Evolutionary conservation across 2,113 vertebrate species (phyloP), one percentile per base, ranked within the genome.

Genomic region (Hyperoodon ampullatus): DNA sequence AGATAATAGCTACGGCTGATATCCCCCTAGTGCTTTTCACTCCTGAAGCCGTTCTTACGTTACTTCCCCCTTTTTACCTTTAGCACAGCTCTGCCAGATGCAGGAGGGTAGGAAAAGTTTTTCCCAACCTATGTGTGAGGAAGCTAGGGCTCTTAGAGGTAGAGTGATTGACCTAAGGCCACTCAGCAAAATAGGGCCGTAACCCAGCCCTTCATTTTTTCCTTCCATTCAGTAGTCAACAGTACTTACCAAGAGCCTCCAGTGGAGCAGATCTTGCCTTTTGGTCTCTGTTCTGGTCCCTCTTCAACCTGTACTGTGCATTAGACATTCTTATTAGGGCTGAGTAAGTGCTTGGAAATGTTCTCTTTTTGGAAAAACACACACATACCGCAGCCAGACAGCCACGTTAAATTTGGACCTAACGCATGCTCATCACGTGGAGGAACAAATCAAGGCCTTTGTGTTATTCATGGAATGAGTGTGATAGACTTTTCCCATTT

Each of bases 381-480:
- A 83, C 63, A 61, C 96, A 92, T 61, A 78, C 12, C 50, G 66
- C 77, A 97, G 87, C 90, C 53, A 95, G 92, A 93, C 60, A 98
- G 92, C 47, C 81, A 28, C 28, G 92, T 96, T 98, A 98, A 98
- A 97, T 97, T 98, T 97, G 97, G 94, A 97, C 87, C 90, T 97
- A 96, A 97, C 53, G 28, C 82, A 85, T 91, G 90, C 96, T 92
- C 13, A n/a, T 97, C 96, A 98, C 44, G 28, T 96, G 92, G 75
- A 74, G 33, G 90, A 94, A 86, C 92, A 97, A 97, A 98, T 98
- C 97, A 98, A 98, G 92, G 95, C 96, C 92, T 98, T 98, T 98
- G 97, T 98, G 98, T 98, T 98, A 97, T 98, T 98, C 95, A 44
- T 28, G 96, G 95, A 97, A 53, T 95, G 93, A 90, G 92, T 95